Evolutionary conservation across 2,113 vertebrate species (phyloP).

Genomic region (Rhea pennata): DNA sequence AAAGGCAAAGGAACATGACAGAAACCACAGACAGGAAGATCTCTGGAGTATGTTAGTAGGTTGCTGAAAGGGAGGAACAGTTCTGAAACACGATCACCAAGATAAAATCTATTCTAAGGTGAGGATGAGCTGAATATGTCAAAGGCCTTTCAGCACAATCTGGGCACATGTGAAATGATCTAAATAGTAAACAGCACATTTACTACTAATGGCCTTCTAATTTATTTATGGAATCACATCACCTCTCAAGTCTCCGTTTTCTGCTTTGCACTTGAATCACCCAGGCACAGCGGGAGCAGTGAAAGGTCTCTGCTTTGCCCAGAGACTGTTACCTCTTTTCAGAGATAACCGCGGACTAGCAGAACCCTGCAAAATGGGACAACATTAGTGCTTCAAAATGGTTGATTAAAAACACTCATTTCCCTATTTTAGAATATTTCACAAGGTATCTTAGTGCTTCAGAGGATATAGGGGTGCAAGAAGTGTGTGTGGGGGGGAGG

Average conservation of each 20-base stretch:
- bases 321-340: not conserved
- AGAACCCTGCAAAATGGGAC: not conserved
- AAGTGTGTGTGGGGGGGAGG: not conserved
- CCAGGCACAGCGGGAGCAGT: not conserved
- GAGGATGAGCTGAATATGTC: conserved; percentile 37
- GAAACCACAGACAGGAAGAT: not conserved
- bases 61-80: conserved; percentile 19
- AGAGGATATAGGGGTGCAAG: not conserved
- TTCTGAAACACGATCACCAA: conserved; percentile 39
- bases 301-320: not conserved
- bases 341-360: not conserved
- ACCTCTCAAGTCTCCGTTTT: not conserved
- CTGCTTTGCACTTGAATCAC: not conserved
- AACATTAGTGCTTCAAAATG: not conserved
- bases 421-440: not conserved
- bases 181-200: not conserved
- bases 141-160: conserved; percentile 39
- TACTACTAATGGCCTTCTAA: conserved; percentile 17
- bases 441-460: not conserved
- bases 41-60: not conserved
- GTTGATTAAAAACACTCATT: not conserved
- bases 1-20: not conserved
- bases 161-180: not conserved
- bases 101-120: conserved; percentile 61
- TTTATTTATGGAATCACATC: conserved; percentile 17